These are phyloP conservation scores for Suncus etruscus DNA, from an alignment of 2,113 vertebrate genomes.

Conservation along the genomic window DNA sequence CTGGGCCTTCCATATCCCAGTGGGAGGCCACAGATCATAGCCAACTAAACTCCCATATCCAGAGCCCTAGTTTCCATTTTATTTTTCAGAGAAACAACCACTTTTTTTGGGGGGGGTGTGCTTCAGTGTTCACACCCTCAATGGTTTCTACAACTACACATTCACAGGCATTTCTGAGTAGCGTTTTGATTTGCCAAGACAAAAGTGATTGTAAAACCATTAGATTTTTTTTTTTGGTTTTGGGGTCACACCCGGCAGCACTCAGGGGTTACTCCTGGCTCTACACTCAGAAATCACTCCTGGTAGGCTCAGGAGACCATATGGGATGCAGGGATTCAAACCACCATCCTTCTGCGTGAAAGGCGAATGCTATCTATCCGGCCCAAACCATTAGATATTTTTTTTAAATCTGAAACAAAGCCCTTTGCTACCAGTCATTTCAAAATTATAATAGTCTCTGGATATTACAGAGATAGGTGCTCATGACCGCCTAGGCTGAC, in stretches of 20 bases:
- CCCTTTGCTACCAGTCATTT: slow-evolving; percentile 13
- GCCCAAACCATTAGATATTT: slow-evolving; percentile 39
- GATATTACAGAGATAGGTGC: neutral
- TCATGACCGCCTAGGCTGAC: neutral
- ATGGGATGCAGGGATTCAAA: too few relatives aligned
- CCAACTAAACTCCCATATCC: neutral
- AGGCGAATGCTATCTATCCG: too few relatives aligned
- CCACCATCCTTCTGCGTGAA: too few relatives aligned
- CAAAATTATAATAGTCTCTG: neutral
- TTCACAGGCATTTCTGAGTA: slow-evolving; percentile 63
- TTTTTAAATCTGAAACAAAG: slow-evolving; percentile 56
- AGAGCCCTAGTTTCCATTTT: slow-evolving; percentile 52
- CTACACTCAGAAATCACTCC: too few relatives aligned
- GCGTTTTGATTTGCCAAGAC: slow-evolving; percentile 62
- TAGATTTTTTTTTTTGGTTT: too few relatives aligned
- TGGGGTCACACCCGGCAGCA: too few relatives aligned
- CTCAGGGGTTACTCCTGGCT: too few relatives aligned
- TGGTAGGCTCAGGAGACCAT: too few relatives aligned
- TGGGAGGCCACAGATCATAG: too few relatives aligned
- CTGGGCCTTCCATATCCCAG: too few relatives aligned
- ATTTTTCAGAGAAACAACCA: slow-evolving; percentile 59
- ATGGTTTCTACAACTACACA: slow-evolving; percentile 72
- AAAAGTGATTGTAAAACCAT: slow-evolving; percentile 25
- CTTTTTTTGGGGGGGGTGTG: neutral
- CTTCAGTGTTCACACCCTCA: slow-evolving; percentile 49